Evolutionary conservation across 1,140 invertebrate species (phyloP).

Genomic region (Euura saliciscinereae): DNA sequence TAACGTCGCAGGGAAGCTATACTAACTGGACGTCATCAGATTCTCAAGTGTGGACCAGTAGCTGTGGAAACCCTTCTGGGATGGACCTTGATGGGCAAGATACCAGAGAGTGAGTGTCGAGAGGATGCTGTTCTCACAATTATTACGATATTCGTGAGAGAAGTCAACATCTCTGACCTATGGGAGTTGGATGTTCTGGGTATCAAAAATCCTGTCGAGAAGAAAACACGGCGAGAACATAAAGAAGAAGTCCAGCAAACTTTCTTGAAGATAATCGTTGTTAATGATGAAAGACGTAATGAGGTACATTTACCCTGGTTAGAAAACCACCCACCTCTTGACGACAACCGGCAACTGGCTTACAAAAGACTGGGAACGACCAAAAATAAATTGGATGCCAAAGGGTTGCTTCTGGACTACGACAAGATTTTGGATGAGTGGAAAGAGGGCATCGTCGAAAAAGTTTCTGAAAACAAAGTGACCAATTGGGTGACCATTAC

Average conservation of each 20-base stretch:
- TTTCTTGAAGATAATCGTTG: no score
- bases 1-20: constrained; percentile 29
- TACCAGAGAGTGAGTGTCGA: constrained; percentile 15
- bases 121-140: constrained; percentile 32
- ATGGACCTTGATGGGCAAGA: constrained; percentile 36
- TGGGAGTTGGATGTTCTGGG: constrained; percentile 48
- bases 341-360: constrained; percentile 20
- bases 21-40: constrained; percentile 29
- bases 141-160: constrained; percentile 26
- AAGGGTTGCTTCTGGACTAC: constrained; percentile 34
- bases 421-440: constrained; percentile 38
- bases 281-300: constrained; percentile 36
- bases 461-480: constrained; percentile 27
- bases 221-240: constrained; percentile 26
- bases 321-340: no score
- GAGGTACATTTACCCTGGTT: constrained; percentile 41
- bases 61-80: constrained; percentile 26
- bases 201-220: no score
- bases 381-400: constrained; percentile 26
- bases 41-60: constrained; percentile 33
- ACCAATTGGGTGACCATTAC: constrained; percentile 27
- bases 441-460: constrained; percentile 36
- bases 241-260: no score
- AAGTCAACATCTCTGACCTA: constrained; percentile 36
- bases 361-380: constrained; percentile 25